Evolutionary conservation across 2,888 invertebrate species (phyloP).

Genomic region (Eudiplozoon nipponicum): DNA sequence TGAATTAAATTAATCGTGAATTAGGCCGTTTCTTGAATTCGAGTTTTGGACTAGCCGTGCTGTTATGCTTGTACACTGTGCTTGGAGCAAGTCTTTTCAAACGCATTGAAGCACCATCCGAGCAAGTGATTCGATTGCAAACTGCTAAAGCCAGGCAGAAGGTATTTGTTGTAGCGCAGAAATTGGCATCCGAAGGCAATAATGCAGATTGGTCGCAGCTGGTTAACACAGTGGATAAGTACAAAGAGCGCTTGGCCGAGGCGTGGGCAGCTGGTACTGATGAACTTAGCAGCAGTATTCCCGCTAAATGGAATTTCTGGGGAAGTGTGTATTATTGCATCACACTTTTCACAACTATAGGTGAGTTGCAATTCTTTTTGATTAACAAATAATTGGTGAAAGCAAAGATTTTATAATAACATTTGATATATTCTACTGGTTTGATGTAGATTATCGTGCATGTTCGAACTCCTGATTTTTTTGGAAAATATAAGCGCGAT

Average conservation of each 20-base stretch:
- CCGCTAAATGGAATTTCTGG: neutral
- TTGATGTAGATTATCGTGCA: too few relatives aligned
- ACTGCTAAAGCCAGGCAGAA: neutral
- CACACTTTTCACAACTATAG: neutral
- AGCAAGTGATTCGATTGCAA: neutral
- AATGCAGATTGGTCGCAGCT: neutral
- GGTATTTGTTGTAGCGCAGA: conserved; percentile 1
- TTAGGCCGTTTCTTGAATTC: too few relatives aligned
- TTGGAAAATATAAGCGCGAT: too few relatives aligned
- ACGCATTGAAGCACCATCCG: neutral
- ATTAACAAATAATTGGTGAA: too few relatives aligned
- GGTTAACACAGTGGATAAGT: conserved; percentile 1
- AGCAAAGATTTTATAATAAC: too few relatives aligned
- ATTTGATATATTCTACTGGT: too few relatives aligned
- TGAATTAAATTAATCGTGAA: too few relatives aligned
- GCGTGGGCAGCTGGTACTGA: conserved; percentile 3
- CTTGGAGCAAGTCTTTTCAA: neutral
- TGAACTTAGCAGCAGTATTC: neutral
- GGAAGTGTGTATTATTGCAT: neutral
- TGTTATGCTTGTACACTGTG: neutral
- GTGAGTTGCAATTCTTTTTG: too few relatives aligned
- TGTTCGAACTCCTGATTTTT: too few relatives aligned
- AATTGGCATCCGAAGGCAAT: neutral
- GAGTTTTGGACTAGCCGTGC: too few relatives aligned
- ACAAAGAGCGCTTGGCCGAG: neutral